Conservation (phyloP, 53 echinoderm and acorn worm genomes). For the Mesocentrotus franciscanus region DNA sequence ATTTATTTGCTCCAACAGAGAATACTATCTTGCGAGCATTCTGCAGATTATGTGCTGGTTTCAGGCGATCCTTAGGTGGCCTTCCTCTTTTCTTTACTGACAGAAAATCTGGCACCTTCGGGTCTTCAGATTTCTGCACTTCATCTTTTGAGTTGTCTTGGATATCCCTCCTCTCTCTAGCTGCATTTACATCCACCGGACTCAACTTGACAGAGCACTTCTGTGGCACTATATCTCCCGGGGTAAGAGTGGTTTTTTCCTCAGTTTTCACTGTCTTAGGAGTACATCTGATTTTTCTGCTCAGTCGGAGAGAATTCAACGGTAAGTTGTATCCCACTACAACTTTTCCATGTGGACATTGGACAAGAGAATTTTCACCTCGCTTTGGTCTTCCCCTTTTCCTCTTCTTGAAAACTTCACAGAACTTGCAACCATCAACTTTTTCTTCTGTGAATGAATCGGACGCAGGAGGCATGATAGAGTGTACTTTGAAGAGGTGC, state of each 20-base stretch:
- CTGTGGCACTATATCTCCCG: neutral
- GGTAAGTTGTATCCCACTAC: constrained; percentile 60
- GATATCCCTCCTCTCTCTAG: neutral
- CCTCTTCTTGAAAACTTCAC: constrained; percentile 68
- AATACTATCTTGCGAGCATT: neutral
- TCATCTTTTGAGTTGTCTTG: neutral
- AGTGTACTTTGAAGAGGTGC: constrained; percentile 52
- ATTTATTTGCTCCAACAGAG: constrained; percentile 12
- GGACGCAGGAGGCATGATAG: neutral
- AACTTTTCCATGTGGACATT: constrained; percentile 54
- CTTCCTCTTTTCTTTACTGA: constrained; percentile 9
- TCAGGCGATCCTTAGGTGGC: constrained; percentile 25
- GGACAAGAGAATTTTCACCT: constrained; percentile 57
- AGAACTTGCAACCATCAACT: constrained; percentile 62
- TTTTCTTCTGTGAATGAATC: constrained; percentile 56
- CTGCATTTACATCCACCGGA: constrained; percentile 39
- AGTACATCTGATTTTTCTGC: constrained; percentile 28
- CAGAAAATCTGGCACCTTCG: neutral
- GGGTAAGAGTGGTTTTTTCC: neutral
- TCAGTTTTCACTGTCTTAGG: constrained; percentile 26
- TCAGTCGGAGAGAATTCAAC: constrained; percentile 5
- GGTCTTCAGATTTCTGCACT: neutral
- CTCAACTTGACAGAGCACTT: constrained; percentile 56
- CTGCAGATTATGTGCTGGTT: constrained; percentile 43
- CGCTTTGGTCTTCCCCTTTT: constrained; percentile 63